Percentiles rank a stretch among this genome's conserved stretches.
These are phyloP conservation scores for Redunca redunca DNA, from an alignment of 2,113 vertebrate genomes.

Conservation along the genomic window DNA sequence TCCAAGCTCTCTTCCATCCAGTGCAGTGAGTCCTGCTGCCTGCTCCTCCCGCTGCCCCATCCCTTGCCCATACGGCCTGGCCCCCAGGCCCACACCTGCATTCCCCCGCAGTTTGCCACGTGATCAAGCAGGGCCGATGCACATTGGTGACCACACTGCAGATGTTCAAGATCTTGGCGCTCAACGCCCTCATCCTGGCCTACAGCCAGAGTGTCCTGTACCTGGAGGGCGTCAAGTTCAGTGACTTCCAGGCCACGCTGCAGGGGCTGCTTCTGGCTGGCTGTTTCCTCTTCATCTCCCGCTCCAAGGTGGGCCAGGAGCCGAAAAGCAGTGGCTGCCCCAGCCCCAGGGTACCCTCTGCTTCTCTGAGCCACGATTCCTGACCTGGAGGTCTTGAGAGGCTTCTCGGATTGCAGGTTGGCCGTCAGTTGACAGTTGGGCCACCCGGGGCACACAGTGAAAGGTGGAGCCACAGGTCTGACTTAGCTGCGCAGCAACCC, in stretches of 20 bases:
- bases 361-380: neutral
- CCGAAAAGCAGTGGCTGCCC: neutral
- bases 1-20: constrained; percentile 98
- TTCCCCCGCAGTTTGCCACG: constrained; percentile 89
- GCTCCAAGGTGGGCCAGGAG: constrained; percentile 89
- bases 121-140: constrained; percentile 98
- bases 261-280: constrained; percentile 95
- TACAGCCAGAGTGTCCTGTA: constrained; percentile 99
- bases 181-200: constrained; percentile 95
- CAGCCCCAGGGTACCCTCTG: neutral
- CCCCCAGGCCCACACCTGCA: neutral
- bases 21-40: constrained; percentile 87
- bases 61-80: fast-evolving
- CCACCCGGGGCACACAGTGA: fast-evolving
- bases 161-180: constrained; percentile 98
- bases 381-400: neutral
- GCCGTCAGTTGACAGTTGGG: neutral
- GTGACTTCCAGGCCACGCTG: constrained; percentile 95
- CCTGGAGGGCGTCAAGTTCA: constrained; percentile 97
- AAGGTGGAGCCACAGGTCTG: fast-evolving
- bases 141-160: constrained; percentile 96
- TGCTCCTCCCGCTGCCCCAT: fast-evolving
- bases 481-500: neutral
- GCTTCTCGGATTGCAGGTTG: neutral
- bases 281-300: constrained; percentile 98